Conservation (phyloP, 2,888 invertebrate species). For the Apodemia mormo region DNA sequence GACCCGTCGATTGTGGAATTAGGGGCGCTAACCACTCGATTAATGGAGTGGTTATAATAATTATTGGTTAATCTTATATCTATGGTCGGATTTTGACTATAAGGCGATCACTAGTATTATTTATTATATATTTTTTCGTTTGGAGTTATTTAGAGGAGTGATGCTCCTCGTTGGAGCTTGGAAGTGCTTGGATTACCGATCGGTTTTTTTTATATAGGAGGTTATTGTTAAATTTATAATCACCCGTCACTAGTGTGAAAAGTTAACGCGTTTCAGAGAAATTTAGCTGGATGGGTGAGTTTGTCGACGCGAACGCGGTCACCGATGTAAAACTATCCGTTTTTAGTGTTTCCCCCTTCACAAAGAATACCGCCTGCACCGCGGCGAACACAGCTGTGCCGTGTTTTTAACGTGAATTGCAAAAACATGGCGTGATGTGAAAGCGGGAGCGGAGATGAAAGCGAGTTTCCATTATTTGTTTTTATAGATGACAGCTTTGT, state of each 20-base stretch:
- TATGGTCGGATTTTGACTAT: no score
- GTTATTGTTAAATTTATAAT: neutral
- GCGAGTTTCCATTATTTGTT: neutral
- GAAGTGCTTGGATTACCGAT: neutral
- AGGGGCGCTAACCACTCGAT: no score
- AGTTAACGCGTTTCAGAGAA: neutral
- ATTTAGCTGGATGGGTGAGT: conserved; percentile 11
- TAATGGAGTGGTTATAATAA: no score
- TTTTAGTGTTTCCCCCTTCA: conserved; percentile 40
- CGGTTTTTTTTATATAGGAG: no score
- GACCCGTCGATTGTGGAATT: no score
- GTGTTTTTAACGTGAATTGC: conserved; percentile 46
- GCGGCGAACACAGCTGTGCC: conserved; percentile 43
- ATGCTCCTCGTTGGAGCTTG: neutral
- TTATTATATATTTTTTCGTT: neutral
- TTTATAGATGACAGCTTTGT: no score
- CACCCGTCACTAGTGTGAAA: neutral
- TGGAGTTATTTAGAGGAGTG: neutral
- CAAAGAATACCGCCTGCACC: conserved; percentile 37
- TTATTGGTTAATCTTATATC: no score
- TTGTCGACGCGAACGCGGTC: conserved; percentile 15
- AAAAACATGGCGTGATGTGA: conserved; percentile 38
- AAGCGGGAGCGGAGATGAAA: conserved; percentile 26
- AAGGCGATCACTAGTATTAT: no score
- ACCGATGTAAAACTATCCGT: conserved; percentile 37